Percentiles rank a stretch among this genome's conserved stretches.
Evolutionary conservation across 2,797 vertebrate species (phyloP).

Genomic region (Coracias cyanogaster): DNA sequence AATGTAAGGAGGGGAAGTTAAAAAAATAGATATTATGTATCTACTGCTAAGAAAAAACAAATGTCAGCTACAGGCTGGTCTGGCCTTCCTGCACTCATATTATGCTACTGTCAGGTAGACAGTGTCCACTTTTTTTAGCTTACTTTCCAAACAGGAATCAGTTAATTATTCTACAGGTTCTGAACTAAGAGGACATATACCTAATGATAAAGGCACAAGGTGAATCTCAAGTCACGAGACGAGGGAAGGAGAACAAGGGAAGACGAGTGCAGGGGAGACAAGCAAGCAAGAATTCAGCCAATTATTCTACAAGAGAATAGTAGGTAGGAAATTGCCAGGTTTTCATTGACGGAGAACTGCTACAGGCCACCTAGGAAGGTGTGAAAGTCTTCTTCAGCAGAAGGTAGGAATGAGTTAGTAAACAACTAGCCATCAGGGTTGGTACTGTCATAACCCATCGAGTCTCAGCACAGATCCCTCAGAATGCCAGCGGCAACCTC

Average conservation of each 20-base stretch:
- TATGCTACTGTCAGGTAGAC: background rate
- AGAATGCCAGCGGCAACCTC: background rate
- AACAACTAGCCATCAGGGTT: background rate
- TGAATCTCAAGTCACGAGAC: background rate
- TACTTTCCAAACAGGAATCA: background rate
- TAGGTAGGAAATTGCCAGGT: background rate
- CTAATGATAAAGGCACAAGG: background rate
- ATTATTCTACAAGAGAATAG: background rate
- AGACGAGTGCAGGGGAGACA: background rate
- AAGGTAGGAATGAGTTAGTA: background rate
- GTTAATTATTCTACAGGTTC: background rate
- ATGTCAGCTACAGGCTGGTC: background rate
- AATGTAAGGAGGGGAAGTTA: background rate
- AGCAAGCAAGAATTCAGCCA: background rate
- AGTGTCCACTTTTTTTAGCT: background rate
- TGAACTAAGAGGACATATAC: background rate
- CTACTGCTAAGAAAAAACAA: background rate
- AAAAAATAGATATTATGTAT: background rate
- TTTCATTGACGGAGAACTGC: background rate
- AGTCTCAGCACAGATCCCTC: background rate
- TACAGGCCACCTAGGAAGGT: no score
- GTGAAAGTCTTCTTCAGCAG: background rate
- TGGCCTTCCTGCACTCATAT: background rate
- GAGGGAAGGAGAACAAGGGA: background rate
- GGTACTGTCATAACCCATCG: background rate